Evolutionary conservation across 2,113 vertebrate genomes (phyloP).

Genomic region (Otis tarda): DNA sequence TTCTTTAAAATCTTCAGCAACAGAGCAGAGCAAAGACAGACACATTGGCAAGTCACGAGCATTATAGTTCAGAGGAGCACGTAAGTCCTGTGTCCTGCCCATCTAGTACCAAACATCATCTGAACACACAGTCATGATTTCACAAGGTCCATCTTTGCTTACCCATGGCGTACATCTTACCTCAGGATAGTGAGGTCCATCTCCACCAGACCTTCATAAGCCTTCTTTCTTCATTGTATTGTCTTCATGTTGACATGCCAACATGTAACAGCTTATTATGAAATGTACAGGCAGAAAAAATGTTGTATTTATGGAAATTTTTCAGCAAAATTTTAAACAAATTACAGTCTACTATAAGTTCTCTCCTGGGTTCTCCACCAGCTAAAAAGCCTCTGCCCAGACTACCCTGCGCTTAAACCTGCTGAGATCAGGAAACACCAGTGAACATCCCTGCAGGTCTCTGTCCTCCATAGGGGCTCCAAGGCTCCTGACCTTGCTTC

Average conservation of each 20-base stretch:
- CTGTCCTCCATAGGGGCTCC: background rate
- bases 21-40: background rate
- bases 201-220: background rate
- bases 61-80: background rate
- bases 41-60: background rate
- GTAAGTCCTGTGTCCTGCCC: background rate
- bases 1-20: background rate
- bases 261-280: background rate
- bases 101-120: background rate
- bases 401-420: background rate
- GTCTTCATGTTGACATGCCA: background rate
- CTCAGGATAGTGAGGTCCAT: background rate
- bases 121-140: background rate
- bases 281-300: fast-evolving
- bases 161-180: background rate
- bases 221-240: background rate
- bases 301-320: background rate
- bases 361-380: background rate
- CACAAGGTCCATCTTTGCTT: background rate
- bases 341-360: background rate
- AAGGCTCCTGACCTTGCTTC: background rate
- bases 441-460: background rate
- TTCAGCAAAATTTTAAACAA: background rate
- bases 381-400: background rate
- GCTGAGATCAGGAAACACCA: background rate